Conservation (phyloP, 2,888 invertebrate genomes). For the Trichopoda pennipes region DNA sequence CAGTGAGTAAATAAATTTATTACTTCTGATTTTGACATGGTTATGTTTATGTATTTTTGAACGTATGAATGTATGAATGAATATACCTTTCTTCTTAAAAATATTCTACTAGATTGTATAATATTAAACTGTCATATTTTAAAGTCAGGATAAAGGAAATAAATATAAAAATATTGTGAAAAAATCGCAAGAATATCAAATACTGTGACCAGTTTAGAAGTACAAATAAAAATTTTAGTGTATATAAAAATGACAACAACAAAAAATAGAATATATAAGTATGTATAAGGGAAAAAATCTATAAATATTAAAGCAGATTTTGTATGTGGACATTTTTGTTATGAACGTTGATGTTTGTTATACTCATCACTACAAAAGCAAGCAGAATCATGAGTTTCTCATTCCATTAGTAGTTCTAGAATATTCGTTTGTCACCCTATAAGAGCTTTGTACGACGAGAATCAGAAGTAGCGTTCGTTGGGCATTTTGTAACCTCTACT, state of each 20-base stretch:
- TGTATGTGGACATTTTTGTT: conserved; percentile 10
- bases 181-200: conserved; percentile 46
- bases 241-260: conserved; percentile 13
- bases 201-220: conserved; percentile 38
- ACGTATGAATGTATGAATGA: conserved; percentile 5
- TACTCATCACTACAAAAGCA: no score
- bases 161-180: no score
- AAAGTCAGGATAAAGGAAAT: conserved; percentile 36
- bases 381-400: no score
- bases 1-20: conserved; percentile 28
- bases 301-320: conserved; percentile 5
- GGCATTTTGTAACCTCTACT: no score
- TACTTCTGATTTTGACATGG: conserved; percentile 31
- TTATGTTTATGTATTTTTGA: neutral
- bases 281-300: neutral
- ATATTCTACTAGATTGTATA: conserved; percentile 28
- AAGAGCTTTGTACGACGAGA: no score
- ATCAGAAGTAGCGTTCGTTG: no score
- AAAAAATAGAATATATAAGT: conserved; percentile 3
- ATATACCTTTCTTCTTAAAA: conserved; percentile 5
- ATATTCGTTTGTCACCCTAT: no score
- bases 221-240: neutral
- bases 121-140: conserved; percentile 42
- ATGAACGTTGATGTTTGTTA: neutral
- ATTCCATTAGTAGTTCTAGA: no score